These are phyloP conservation scores for Danio tinwini DNA, from an alignment of 2,797 vertebrate species.

Conservation along the genomic window DNA sequence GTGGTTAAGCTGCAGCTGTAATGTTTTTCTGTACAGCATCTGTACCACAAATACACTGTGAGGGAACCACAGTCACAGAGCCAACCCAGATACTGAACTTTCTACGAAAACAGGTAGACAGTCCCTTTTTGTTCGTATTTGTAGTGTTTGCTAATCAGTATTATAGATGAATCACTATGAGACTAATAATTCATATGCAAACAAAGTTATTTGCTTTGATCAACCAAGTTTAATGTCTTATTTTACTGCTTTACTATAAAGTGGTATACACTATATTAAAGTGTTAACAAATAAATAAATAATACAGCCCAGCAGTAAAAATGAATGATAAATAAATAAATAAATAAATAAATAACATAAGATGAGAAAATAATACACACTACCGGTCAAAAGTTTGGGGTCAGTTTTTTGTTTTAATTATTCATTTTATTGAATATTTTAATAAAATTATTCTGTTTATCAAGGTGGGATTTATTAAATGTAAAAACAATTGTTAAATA, in stretches of 20 bases:
- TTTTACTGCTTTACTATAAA: neutral
- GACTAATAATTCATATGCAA: fast-evolving
- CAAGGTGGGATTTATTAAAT: no score
- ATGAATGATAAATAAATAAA: no score
- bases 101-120: slow-evolving; percentile 88
- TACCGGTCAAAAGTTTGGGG: no score
- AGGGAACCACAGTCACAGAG: slow-evolving; percentile 83
- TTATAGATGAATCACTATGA: neutral
- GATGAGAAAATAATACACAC: no score
- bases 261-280: neutral
- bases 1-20: neutral
- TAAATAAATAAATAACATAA: no score
- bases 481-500: no score
- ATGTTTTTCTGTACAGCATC: slow-evolving; percentile 73
- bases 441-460: no score
- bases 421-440: no score
- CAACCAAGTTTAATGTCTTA: neutral
- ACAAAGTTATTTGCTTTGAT: neutral
- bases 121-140: neutral
- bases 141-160: neutral
- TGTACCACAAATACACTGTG: slow-evolving; percentile 85
- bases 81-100: slow-evolving; percentile 92
- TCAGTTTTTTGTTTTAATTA: no score
- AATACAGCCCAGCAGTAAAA: no score
- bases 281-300: no score